Evolutionary conservation across 2,888 invertebrate genomes (phyloP), one percentile per base, ranked within the genome.

Genomic region (Gibbula magus): DNA sequence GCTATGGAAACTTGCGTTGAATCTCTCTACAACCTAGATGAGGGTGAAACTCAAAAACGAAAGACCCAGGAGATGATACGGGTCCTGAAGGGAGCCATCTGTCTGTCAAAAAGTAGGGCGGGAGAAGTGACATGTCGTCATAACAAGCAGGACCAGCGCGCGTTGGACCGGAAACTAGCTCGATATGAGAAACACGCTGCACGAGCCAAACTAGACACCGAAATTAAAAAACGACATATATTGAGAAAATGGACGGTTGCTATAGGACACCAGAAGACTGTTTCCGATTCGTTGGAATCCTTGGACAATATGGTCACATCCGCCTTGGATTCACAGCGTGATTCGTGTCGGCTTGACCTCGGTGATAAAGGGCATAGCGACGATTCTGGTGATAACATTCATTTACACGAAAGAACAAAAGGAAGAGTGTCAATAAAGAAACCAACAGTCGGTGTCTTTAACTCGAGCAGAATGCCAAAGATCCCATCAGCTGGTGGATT

Each of bases 71-170:
- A 86, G 32, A 87, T 88, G 74, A 85, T 87, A n/a, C 82, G 83
- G 25, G 87, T 88, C 0, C 85, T 88, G 86, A 88, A 87, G 75
- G 89, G 88, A 0, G 88, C 88, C 16, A 82, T 89, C 3, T 88
- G 88, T 79, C 82, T 87, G 77, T 89, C 89, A 5, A 86, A 86
- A 54, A 88, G 88, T 76, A 84, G 84, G 61, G 86, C 89, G 3
- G 89, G 89, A 0, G 88, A 89, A 45, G 86, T 86, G 18, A 87
- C 87, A 32, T 88, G 84, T 74, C 84, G 86, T n/a, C 83, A 83
- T 73, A 88, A 89, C 78, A 86, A 87, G 77, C 81, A 86, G 22
- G 88, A 88, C 75, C 86, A 83, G 74, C 85, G 85, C 61, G 83
- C 83, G 13, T 77, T 89, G 3, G 81, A 85, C n/a, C 77, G 84